These are phyloP conservation scores for Cranoglanis bouderius DNA, from an alignment of 2,113 vertebrate genomes.

Conservation along the genomic window DNA sequence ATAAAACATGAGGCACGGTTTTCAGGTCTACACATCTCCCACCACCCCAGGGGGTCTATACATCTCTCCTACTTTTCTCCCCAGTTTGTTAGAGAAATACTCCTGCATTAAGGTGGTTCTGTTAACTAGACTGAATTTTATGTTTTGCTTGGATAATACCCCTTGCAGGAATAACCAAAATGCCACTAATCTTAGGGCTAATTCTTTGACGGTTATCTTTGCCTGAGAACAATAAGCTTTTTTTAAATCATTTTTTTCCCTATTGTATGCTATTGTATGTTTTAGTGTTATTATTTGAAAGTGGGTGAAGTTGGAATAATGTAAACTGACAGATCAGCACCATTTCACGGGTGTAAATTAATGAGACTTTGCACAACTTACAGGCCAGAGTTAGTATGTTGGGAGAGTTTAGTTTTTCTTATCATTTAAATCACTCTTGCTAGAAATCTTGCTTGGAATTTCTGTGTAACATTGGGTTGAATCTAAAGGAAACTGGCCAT, in stretches of 20 bases:
- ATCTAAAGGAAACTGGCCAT: background rate
- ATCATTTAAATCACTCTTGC: background rate
- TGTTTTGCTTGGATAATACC: background rate
- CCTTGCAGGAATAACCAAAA: background rate
- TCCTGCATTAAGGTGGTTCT: background rate
- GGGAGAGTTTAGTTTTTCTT: background rate
- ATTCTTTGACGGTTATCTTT: background rate
- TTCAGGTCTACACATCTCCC: background rate
- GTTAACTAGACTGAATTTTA: background rate
- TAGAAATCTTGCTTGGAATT: background rate
- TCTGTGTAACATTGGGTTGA: background rate
- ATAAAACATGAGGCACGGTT: conserved; percentile 16
- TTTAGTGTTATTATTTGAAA: background rate
- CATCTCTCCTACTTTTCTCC: background rate
- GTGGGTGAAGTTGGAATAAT: background rate
- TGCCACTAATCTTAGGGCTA: background rate
- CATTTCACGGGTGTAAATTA: background rate
- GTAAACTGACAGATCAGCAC: background rate
- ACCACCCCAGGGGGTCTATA: background rate
- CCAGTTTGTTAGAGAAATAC: background rate
- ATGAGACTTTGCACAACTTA: background rate
- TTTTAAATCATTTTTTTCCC: background rate
- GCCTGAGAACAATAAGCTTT: background rate
- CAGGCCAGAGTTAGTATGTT: background rate
- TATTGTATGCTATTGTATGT: background rate